Base-by-base conservation (phyloP, 2,797 vertebrate species). In the Melanogrammus aeglefinus region DNA sequence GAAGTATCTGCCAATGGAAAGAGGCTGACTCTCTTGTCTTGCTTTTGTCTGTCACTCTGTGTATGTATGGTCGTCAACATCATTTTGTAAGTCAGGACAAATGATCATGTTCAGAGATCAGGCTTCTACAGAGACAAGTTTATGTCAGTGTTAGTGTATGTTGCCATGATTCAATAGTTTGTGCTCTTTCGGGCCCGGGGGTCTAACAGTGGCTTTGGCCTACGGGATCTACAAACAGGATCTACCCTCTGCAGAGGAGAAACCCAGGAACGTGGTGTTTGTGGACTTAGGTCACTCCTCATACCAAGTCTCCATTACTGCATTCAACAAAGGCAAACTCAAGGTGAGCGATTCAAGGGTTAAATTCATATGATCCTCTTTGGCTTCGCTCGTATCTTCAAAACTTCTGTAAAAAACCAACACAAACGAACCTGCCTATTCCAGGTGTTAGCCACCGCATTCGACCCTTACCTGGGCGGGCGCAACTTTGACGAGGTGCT, bases 201-300 rank as follows among this genome's bases (percentile, higher is more conserved):
- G 73, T 41, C 71, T 78, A 78, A 78, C 79, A 99, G 97, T 99
- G 94, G 96, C 97, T 74, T 94, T 98, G 88, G 97, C 97, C 0
- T 99, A 99, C 74, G 97, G 97, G 81, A 99, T 99, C 88, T 99
- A 99, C 93, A 99, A 99, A 90, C 97, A 97, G 93, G 98, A 99
- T 88, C 95, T 99, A 81, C 98, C 98, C 77, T 86, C 91, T 80
- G 93, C 95, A n/a, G 98, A 99, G 76, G 98, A 99, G 85, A 97
- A 96, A 85, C 97, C 98, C 69, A 95, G 98, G 91, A 98, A 96
- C 44, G 97, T 99, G 86, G 96, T 98, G 47, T 99, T 99, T 91
- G 96, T 99, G 90, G 98, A 99, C 86, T 95, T 99, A 90, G 98
- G 98, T 9, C 97, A 99, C 90, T 98, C 97, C 79, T 96, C 96